Base-by-base conservation (phyloP, 2,888 invertebrate species). In the Andrena fulva region DNA sequence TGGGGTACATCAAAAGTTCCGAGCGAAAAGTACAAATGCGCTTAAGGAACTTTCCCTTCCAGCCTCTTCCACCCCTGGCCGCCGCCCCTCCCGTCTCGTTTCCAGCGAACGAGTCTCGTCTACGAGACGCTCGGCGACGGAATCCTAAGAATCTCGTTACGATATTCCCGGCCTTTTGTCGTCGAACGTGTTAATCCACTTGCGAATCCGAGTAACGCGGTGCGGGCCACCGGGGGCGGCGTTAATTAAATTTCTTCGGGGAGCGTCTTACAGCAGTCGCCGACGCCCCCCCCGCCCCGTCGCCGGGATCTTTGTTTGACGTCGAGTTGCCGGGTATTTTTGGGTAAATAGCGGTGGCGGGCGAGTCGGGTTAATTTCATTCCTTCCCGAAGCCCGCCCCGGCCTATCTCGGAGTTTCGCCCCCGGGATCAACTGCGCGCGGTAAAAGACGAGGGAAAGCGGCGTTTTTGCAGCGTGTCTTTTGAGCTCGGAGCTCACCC, bases 1-100 rank as follows among this genome's bases (percentile, higher is more conserved):
- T 71, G 73, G 87, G 88, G 87, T 87, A 81, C 86, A 80, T 87
- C 87, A 88, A 86, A 88, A 88, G 84, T 89, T 88, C 76, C 80
- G 77, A 81, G 76, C 66, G 79, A 80, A 82, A 85, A 80, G 86
- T 87, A 88, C 86, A 88, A 88, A 88, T 89, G 88, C 85, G 87
- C 88, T 88, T 85, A 86, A 87, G 80, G 77, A 88, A 88, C 79
- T 88, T 88, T 88, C 80, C 35, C 33, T 56, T 70, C 35, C 42
- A 59, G 24, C 59, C 59, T 77, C 20, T 60, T 54, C 48, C 54
- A n/a, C 31, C 42, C 56, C 70, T 63, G 67, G 33, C 56, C 52
- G 74, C 4, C 8, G 52, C 27, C 27, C 10, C 1, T 10, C 48
- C 29, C 42, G 12, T 42, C 42, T 42, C 50, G 73, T 50, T 72